Conservation (phyloP, 2,888 invertebrate species). For the Aquatica leii region DNA sequence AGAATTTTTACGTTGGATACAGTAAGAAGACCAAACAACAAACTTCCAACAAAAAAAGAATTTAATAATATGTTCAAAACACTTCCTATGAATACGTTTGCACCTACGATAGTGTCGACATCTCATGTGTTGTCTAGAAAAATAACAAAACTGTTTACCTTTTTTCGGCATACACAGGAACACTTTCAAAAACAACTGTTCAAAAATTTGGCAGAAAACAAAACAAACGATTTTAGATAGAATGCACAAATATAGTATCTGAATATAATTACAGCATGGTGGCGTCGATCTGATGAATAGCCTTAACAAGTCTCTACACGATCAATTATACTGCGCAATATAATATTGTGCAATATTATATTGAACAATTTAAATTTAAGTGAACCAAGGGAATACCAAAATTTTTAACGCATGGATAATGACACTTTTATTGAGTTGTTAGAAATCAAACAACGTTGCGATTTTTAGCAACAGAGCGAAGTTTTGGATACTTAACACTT, state of each 20-base stretch:
- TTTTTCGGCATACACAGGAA: slow-evolving; percentile 40
- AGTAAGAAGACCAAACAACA: slow-evolving; percentile 36
- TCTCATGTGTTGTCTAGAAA: no score
- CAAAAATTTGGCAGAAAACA: slow-evolving; percentile 31
- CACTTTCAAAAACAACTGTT: slow-evolving; percentile 22
- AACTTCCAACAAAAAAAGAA: slow-evolving; percentile 46
- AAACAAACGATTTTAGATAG: slow-evolving; percentile 18
- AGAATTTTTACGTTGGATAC: slow-evolving; percentile 50
- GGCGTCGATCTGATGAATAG: neutral
- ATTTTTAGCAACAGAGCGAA: no score
- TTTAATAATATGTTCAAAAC: slow-evolving; percentile 35
- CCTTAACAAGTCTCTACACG: no score
- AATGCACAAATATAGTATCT: slow-evolving; percentile 23
- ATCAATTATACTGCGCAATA: no score
- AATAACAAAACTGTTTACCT: slow-evolving; percentile 41
- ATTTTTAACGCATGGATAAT: no score
- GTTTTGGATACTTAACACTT: no score
- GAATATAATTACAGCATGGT: slow-evolving; percentile 11
- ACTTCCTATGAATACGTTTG: neutral
- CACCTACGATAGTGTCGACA: no score
- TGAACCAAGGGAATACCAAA: no score
- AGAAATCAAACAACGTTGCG: no score
- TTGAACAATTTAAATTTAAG: no score
- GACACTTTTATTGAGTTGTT: no score
- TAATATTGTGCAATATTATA: no score